Evolutionary conservation across 2,797 vertebrate species (phyloP).

Genomic region (Neosilurus hyrtlii): DNA sequence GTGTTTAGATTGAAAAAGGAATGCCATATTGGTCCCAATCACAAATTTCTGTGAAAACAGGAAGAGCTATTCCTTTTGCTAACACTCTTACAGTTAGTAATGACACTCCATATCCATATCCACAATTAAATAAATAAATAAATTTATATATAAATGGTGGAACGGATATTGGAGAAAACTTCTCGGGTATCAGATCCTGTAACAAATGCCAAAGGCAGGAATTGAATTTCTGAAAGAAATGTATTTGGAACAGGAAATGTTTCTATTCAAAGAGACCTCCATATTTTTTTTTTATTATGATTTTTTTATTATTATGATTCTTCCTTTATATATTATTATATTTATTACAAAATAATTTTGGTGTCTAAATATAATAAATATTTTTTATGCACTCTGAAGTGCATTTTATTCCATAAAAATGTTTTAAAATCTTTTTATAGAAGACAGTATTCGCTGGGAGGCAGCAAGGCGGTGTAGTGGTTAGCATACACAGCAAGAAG

Average conservation of each 20-base stretch:
- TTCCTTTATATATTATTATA: not conserved
- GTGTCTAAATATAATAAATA: too few relatives aligned
- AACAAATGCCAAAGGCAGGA: not conserved
- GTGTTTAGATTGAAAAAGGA: not conserved
- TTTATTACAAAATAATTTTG: not conserved
- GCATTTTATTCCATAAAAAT: too few relatives aligned
- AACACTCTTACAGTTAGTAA: not conserved
- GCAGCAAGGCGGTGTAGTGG: too few relatives aligned
- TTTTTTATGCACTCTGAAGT: too few relatives aligned
- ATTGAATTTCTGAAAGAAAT: not conserved
- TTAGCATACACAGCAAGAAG: too few relatives aligned
- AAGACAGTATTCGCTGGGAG: too few relatives aligned
- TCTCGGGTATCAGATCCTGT: slow-evolving; percentile 13
- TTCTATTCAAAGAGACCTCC: not conserved
- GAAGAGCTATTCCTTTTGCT: not conserved
- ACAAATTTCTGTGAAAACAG: not conserved
- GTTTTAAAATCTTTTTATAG: too few relatives aligned
- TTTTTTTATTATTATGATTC: not conserved
- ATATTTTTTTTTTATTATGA: not conserved
- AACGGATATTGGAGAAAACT: not conserved
- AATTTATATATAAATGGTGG: not conserved
- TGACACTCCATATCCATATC: not conserved
- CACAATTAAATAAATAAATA: too few relatives aligned
- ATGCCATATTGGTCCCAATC: not conserved
- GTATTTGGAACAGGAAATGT: not conserved